Evolutionary conservation across 1,140 invertebrate species (phyloP).

Genomic region (Agrypnia vestita): DNA sequence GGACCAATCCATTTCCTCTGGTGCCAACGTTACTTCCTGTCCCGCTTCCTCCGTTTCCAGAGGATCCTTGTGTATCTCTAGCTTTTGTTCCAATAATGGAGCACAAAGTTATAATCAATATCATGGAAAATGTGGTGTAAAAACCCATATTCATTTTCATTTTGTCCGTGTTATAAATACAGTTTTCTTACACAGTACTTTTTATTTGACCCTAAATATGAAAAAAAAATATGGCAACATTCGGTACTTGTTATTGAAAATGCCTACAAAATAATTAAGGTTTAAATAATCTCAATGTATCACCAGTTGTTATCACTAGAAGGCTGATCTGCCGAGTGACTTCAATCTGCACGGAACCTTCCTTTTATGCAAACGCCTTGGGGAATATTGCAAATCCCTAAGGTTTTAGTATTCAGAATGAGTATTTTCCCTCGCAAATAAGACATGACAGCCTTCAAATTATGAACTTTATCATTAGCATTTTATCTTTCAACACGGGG

Average conservation of each 20-base stretch:
- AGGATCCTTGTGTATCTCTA: conserved; percentile 62
- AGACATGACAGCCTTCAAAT: conserved; percentile 58
- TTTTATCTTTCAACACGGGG: background rate
- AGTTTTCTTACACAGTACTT: too few relatives aligned
- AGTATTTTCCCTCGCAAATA: conserved; percentile 52
- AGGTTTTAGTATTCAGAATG: conserved; percentile 53
- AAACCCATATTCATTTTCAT: conserved; percentile 44
- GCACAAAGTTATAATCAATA: conserved; percentile 41
- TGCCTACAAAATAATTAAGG: background rate
- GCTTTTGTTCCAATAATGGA: conserved; percentile 51
- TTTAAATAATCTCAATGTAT: background rate
- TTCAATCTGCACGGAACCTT: background rate
- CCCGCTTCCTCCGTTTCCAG: conserved; percentile 57
- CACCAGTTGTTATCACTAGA: background rate
- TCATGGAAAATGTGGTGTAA: conserved; percentile 16
- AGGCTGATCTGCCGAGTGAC: conserved; percentile 35
- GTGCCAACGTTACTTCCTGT: conserved; percentile 16
- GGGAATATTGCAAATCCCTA: conserved; percentile 39
- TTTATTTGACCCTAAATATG: background rate
- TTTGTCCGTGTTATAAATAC: conserved; percentile 4
- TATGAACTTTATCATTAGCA: conserved; percentile 40
- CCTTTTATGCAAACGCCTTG: conserved; percentile 51
- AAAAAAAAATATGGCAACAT: background rate
- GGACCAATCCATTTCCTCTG: conserved; percentile 37
- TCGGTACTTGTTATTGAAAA: conserved; percentile 28